Evolutionary conservation across 2,888 invertebrate species (phyloP), one percentile per base, ranked within the genome.

Genomic region (Apoderus coryli): DNA sequence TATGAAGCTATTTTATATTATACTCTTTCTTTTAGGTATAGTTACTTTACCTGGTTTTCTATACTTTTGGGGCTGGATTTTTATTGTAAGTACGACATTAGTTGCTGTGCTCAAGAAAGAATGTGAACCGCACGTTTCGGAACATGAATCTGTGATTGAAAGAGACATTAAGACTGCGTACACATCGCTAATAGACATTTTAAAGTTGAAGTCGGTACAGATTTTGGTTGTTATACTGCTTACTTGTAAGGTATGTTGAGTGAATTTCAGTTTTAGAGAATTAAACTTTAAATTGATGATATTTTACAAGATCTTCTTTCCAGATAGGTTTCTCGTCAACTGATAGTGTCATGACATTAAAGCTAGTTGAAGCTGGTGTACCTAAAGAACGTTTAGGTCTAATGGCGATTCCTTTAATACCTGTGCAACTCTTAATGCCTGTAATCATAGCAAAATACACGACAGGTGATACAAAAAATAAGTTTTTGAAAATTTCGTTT

Each of bases 311-410:
- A 22, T 15, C 19, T 24, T 25, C 36, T 41, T 60, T 64, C 34
- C 53, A 90, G 88, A 70, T 93, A 42, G 89, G 90, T 3, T 98
- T 96, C 61, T 81, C 92, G 22, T 92, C 95, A 1, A 81, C 88
- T 36, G 98, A 98, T 63, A 81, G 88, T 12, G 86, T 96, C 1
- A 88, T 95, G 11, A 81, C 86, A 2, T 63, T 98, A 36, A 98
- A 98, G 59, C 63, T 99, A 27, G 84, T 96, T 2, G 96, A 95
- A 57, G 82, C 82, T 14, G 98, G 98, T 9, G 84, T 99, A 27
- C 90, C 93, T 0, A 88, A 90, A 50, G 96, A 96, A 54, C 81
- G 84, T 45, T 61, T 98, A 33, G 96, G 95, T 0, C 60, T 96
- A 32, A 65, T 99, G 49, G 89, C 88, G 2, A 74, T 98, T 19